Evolutionary conservation across 2,113 vertebrate species (phyloP).

Genomic region (human (Homo sapiens)): GRCh38 chr14:47409501-47410000

Average conservation of each 20-base stretch:
- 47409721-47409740: neutral
- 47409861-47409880: neutral
- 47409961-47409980: neutral
- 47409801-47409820: neutral
- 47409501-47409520: neutral
- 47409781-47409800: neutral
- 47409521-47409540: slow-evolving; percentile 31
- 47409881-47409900: neutral
- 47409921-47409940: neutral
- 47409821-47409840: neutral
- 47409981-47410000: neutral
- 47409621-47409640: slow-evolving; percentile 53
- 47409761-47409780: neutral
- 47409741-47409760: neutral
- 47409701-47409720: slow-evolving; percentile 10
- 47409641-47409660: neutral
- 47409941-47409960: neutral
- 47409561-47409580: neutral
- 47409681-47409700: neutral
- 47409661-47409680: neutral
- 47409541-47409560: neutral
- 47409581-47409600: slow-evolving; percentile 56
- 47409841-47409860: neutral
- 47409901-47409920: neutral
- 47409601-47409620: neutral